Percentiles rank a stretch among this genome's conserved stretches.
Conservation (phyloP, 2,888 invertebrate genomes). For the Theodoxus fluviatilis region DNA sequence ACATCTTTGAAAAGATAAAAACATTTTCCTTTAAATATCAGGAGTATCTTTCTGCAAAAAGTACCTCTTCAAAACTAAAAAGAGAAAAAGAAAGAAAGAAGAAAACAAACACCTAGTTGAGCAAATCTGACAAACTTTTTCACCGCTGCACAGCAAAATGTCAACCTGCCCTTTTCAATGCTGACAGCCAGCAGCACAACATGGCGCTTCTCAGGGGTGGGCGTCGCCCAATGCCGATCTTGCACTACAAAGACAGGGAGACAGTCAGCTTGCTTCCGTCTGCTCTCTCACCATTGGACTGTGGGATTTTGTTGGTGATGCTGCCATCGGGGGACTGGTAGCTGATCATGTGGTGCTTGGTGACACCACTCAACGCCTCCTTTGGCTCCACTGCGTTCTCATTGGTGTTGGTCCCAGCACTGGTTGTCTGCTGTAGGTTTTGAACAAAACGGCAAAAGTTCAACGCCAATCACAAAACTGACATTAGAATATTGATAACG, state of each 20-base stretch:
- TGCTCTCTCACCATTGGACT: conserved; percentile 43
- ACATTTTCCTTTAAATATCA: not conserved
- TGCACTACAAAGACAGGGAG: not conserved
- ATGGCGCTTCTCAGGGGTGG: not conserved
- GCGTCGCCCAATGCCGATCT: not conserved
- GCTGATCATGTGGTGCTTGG: conserved; percentile 58
- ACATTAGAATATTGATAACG: too few relatives aligned
- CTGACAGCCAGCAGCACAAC: too few relatives aligned
- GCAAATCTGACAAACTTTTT: too few relatives aligned
- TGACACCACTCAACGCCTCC: conserved; percentile 35
- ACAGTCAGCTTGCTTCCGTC: not conserved
- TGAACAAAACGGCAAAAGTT: not conserved
- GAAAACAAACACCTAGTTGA: not conserved
- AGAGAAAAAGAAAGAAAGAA: not conserved
- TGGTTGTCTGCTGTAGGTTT: conserved; percentile 39
- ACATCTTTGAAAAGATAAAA: conserved; percentile 21
- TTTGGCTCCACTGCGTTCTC: conserved; percentile 28
- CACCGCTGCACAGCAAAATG: too few relatives aligned
- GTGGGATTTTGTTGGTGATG: conserved; percentile 54
- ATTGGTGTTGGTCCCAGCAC: conserved; percentile 52
- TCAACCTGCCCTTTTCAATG: too few relatives aligned
- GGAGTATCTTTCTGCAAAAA: too few relatives aligned
- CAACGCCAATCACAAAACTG: too few relatives aligned
- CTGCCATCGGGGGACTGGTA: conserved; percentile 56
- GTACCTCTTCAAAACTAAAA: too few relatives aligned